Conservation (phyloP, 2,797 vertebrate genomes). For the Spondyliosoma cantharus region DNA sequence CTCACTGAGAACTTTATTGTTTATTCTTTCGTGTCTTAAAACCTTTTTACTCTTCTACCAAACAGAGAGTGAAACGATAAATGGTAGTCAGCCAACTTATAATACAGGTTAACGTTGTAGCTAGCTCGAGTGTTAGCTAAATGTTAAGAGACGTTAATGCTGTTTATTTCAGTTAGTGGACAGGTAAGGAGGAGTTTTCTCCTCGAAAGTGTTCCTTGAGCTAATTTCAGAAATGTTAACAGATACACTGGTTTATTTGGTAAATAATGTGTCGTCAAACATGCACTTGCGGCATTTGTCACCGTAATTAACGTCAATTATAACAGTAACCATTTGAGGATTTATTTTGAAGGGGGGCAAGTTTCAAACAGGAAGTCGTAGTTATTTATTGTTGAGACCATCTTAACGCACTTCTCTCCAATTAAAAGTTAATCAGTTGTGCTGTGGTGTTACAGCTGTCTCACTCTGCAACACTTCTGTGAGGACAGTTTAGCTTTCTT, state of each 20-base stretch:
- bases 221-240: neutral
- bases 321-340: neutral
- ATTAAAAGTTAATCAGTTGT: neutral
- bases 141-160: too few relatives aligned
- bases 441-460: rapidly evolving
- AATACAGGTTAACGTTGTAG: neutral
- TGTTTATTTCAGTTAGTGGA: neutral
- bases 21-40: neutral
- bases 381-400: neutral
- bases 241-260: too few relatives aligned
- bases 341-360: slow-evolving; percentile 8
- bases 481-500: neutral
- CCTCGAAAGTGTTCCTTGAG: neutral
- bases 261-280: neutral
- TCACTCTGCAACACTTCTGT: too few relatives aligned
- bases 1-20: neutral
- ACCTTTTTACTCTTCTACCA: neutral
- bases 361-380: neutral
- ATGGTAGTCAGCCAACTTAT: neutral
- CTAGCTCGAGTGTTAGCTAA: neutral
- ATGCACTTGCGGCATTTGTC: neutral
- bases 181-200: neutral
- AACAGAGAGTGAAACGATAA: neutral
- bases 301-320: neutral
- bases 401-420: neutral